These are phyloP conservation scores for Coleophora flavipennella DNA, from an alignment of 2,888 invertebrate genomes.

Conservation along the genomic window DNA sequence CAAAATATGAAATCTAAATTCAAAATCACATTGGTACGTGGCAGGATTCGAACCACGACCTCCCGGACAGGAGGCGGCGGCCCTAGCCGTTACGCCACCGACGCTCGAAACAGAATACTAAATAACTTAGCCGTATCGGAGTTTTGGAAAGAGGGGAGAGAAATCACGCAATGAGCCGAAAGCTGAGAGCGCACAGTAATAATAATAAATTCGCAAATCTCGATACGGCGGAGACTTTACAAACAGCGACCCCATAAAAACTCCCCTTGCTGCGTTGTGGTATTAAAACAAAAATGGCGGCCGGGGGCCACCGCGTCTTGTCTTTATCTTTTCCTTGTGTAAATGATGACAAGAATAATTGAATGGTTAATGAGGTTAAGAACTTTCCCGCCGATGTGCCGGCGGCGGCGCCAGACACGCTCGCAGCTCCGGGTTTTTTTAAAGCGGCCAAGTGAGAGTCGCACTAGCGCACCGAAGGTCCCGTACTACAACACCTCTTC, in stretches of 20 bases:
- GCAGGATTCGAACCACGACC: no score
- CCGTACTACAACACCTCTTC: no score
- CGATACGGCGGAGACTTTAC: slow-evolving; percentile 37
- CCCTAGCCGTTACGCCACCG: no score
- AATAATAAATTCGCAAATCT: slow-evolving; percentile 48
- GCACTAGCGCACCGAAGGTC: no score
- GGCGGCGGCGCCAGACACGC: no score
- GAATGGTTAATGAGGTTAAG: slow-evolving; percentile 58
- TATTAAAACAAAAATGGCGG: slow-evolving; percentile 62
- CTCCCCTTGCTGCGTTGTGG: slow-evolving; percentile 62
- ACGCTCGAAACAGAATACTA: slow-evolving; percentile 27
- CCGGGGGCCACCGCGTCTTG: slow-evolving; percentile 44
- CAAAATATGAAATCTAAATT: no score
- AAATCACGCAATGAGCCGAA: slow-evolving; percentile 60
- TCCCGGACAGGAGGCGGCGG: no score
- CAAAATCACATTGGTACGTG: no score
- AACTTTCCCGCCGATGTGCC: slow-evolving; percentile 54
- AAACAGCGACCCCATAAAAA: slow-evolving; percentile 28
- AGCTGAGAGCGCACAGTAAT: slow-evolving; percentile 53
- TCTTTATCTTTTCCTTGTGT: slow-evolving; percentile 71
- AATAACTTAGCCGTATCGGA: slow-evolving; percentile 26
- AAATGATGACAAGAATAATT: slow-evolving; percentile 52
- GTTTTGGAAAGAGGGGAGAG: slow-evolving; percentile 22
- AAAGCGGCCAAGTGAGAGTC: no score
- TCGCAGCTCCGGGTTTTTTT: no score